These are phyloP conservation scores for Chaetodon trifasciatus DNA, from an alignment of 2,797 vertebrate genomes.

Conservation along the genomic window DNA sequence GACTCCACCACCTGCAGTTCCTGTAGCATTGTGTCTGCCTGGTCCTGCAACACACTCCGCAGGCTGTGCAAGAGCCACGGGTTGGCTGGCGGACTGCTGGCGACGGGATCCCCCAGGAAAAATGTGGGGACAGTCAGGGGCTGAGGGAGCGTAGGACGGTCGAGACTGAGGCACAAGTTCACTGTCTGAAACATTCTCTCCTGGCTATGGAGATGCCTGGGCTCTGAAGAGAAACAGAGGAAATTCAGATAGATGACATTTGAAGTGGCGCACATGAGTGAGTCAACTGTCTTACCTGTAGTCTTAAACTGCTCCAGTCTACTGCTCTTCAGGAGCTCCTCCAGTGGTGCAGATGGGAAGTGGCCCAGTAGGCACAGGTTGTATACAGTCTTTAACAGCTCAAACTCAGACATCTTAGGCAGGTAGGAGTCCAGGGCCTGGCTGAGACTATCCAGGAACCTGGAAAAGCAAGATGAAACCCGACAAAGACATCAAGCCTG, in stretches of 20 bases:
- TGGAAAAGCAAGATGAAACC: constrained; percentile 60
- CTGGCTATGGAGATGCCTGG: constrained; percentile 43
- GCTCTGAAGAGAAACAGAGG: constrained; percentile 69
- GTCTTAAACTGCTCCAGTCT: constrained; percentile 73
- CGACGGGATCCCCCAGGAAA: constrained; percentile 20
- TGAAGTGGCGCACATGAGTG: neutral
- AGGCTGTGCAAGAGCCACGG: constrained; percentile 28
- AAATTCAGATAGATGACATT: neutral
- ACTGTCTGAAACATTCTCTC: constrained; percentile 82
- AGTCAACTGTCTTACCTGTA: constrained; percentile 73
- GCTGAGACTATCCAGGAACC: constrained; percentile 88
- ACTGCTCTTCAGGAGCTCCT: constrained; percentile 86
- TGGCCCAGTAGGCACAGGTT: constrained; percentile 87
- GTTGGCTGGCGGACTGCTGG: constrained; percentile 28
- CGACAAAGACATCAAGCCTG: neutral
- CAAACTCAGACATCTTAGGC: constrained; percentile 78
- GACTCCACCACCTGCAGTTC: constrained; percentile 68
- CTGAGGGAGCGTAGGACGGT: constrained; percentile 75
- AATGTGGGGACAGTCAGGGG: constrained; percentile 47
- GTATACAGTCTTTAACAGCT: constrained; percentile 84
- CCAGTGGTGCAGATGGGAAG: constrained; percentile 84
- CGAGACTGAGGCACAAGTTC: constrained; percentile 88
- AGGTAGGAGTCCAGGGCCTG: constrained; percentile 84
- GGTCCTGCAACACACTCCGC: constrained; percentile 1
- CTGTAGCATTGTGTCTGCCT: constrained; percentile 23